A percentile compares a stretch with the other conserved stretches of the same genome.
Evolutionary conservation across 2,888 invertebrate species (phyloP).

Genomic region (Oxycera nigricornis): DNA sequence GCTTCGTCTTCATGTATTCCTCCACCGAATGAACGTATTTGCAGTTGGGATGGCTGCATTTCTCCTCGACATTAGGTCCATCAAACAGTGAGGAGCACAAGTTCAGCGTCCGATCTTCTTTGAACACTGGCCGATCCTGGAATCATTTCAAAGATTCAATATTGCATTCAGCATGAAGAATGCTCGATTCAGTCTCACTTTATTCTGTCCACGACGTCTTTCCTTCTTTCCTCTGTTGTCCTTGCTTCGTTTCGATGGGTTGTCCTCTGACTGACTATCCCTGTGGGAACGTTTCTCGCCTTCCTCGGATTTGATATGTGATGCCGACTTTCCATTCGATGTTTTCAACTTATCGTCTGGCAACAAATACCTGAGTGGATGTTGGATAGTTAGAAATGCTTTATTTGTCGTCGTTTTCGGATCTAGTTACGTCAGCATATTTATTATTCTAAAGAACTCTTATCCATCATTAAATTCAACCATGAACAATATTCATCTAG

Average conservation of each 20-base stretch:
- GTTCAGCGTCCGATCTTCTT: slow-evolving; percentile 56
- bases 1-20: slow-evolving; percentile 77
- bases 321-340: neutral
- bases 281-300: slow-evolving; percentile 36
- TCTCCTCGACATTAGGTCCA: slow-evolving; percentile 52
- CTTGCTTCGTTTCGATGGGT: slow-evolving; percentile 48
- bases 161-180: neutral
- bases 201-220: slow-evolving; percentile 59
- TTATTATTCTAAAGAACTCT: too few species aligned
- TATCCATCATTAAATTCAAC: too few species aligned
- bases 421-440: too few species aligned
- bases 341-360: neutral
- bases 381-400: too few species aligned
- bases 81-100: slow-evolving; percentile 57
- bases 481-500: too few species aligned
- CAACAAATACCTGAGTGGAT: neutral
- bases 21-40: slow-evolving; percentile 78
- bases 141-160: neutral
- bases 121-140: slow-evolving; percentile 58
- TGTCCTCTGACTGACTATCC: slow-evolving; percentile 11
- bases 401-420: too few species aligned
- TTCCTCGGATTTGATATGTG: neutral
- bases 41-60: slow-evolving; percentile 71
- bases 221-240: slow-evolving; percentile 52
- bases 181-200: slow-evolving; percentile 48